These are phyloP conservation scores for Darevskia mixta DNA, from an alignment of 2,797 vertebrate genomes.

Conservation along the genomic window DNA sequence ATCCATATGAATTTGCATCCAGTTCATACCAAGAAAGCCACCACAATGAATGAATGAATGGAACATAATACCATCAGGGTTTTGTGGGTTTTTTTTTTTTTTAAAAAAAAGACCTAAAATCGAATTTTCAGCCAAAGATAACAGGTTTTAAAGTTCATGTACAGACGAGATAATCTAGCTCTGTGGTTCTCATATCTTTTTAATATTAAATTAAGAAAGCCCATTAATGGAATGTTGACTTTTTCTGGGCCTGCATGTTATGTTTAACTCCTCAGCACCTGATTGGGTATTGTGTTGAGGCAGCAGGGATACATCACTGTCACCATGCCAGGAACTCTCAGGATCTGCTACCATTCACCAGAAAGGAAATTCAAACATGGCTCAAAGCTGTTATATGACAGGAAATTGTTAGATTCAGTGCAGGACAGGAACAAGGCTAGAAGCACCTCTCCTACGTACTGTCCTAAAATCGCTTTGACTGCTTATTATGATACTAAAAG, in stretches of 20 bases:
- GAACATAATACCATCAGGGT: not conserved
- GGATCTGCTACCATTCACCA: too few species aligned
- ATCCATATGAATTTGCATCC: conserved; percentile 61
- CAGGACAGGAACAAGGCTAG: not conserved
- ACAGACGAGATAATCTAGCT: conserved; percentile 5
- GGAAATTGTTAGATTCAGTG: not conserved
- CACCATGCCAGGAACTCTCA: not conserved
- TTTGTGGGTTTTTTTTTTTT: not conserved
- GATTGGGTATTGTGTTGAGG: not conserved
- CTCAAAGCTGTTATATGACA: not conserved
- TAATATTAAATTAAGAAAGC: not conserved
- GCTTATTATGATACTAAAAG: not conserved
- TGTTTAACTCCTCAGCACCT: not conserved
- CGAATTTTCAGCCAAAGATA: conserved; percentile 33
- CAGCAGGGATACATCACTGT: not conserved
- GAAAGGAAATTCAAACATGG: not conserved
- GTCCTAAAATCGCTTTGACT: not conserved
- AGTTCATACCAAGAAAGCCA: conserved; percentile 63
- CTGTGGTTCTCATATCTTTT: not conserved
- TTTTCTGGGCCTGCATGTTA: not conserved
- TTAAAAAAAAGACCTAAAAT: conserved; percentile 1
- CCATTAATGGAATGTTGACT: conserved; percentile 10
- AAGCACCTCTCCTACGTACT: too few species aligned
- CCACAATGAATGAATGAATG: conserved; percentile 10
- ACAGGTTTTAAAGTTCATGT: conserved; percentile 23